Evolutionary conservation across 2,888 invertebrate genomes (phyloP).

Genomic region (Tetranychus piercei): DNA sequence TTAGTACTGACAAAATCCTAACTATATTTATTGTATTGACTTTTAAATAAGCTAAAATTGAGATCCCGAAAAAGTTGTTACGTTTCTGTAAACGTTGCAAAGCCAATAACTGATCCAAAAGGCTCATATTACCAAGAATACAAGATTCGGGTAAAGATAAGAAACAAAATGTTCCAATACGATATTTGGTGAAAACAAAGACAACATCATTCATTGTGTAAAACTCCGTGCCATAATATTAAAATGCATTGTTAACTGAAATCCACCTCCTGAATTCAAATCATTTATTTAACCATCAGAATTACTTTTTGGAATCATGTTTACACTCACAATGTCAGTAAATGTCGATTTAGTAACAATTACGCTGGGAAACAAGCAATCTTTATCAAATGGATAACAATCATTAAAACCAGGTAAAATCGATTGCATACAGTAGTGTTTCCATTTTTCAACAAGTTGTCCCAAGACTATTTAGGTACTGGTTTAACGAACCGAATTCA

Average conservation of each 20-base stretch:
- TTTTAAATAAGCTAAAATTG: too few species aligned
- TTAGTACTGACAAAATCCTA: too few species aligned
- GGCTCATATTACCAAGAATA: conserved; percentile 46
- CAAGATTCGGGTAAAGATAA: conserved; percentile 30
- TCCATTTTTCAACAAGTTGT: conserved; percentile 20
- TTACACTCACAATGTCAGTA: neutral
- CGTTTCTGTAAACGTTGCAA: conserved; percentile 40
- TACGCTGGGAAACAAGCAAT: conserved; percentile 39
- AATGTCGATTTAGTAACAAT: conserved; percentile 30
- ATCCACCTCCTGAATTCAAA: conserved; percentile 36
- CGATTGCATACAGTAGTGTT: conserved; percentile 30
- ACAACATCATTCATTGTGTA: conserved; percentile 35
- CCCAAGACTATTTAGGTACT: conserved; percentile 31
- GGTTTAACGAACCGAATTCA: conserved; percentile 32
- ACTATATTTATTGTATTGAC: too few species aligned
- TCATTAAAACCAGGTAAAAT: too few species aligned
- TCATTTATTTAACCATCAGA: too few species aligned
- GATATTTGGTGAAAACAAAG: conserved; percentile 38
- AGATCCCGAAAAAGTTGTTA: conserved; percentile 35
- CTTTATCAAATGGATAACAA: conserved; percentile 30
- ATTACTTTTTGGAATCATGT: conserved; percentile 17
- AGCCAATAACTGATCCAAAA: conserved; percentile 38
- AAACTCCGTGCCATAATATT: conserved; percentile 35
- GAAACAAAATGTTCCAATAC: conserved; percentile 35
- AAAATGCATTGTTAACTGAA: conserved; percentile 35